A percentile compares a stretch with the other conserved stretches of the same genome.
These are phyloP conservation scores for Papilio xuthus DNA, from an alignment of 1,140 invertebrate genomes.

Conservation along the genomic window DNA sequence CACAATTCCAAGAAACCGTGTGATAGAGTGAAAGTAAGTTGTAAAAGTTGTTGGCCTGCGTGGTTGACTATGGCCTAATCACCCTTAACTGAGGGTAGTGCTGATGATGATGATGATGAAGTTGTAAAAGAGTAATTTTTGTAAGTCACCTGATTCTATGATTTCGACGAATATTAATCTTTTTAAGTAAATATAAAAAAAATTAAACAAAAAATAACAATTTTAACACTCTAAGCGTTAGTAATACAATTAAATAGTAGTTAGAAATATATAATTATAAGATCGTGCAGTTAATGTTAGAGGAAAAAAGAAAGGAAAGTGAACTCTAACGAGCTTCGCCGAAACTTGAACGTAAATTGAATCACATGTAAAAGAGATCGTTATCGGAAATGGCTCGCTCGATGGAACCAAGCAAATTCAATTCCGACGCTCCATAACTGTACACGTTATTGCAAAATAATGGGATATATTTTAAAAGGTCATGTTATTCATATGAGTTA, in stretches of 20 bases:
- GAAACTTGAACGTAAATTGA: slow-evolving; percentile 36
- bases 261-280: neutral
- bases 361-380: slow-evolving; percentile 37
- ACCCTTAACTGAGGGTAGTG: too few relatives aligned
- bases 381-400: slow-evolving; percentile 34
- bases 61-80: too few relatives aligned
- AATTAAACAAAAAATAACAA: too few relatives aligned
- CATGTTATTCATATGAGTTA: slow-evolving; percentile 16
- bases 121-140: too few relatives aligned
- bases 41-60: too few relatives aligned
- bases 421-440: slow-evolving; percentile 32
- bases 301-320: slow-evolving; percentile 1
- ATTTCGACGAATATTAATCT: too few relatives aligned
- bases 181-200: too few relatives aligned
- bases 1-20: too few relatives aligned
- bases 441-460: slow-evolving; percentile 36
- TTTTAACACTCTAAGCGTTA: neutral
- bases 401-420: slow-evolving; percentile 34
- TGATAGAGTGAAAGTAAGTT: too few relatives aligned
- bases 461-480: slow-evolving; percentile 27
- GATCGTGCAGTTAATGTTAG: slow-evolving; percentile 14
- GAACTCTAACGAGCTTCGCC: slow-evolving; percentile 22
- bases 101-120: too few relatives aligned
- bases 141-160: too few relatives aligned
- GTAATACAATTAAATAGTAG: neutral